Evolutionary conservation across 2,797 vertebrate genomes (phyloP), one percentile per base, ranked within the genome.

Genomic region (Amblyopsis hoosieri): DNA sequence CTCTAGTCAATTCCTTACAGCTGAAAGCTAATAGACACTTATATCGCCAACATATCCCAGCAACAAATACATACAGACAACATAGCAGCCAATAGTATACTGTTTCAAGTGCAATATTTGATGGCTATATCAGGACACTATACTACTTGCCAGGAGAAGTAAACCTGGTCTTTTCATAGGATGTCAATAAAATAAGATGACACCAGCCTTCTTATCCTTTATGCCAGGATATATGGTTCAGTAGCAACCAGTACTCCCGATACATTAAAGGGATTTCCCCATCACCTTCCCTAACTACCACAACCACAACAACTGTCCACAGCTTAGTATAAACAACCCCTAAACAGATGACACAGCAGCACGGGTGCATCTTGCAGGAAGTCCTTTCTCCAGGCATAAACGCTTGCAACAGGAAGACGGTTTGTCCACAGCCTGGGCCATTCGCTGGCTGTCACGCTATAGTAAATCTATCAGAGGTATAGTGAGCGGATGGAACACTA

Each of bases 181-280:
- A 23, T 23, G 19, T 23, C 19, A 23, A 23, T 23, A 23, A 2
- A 1, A 23, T 23, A 23, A 23, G 19, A 23, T 23, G 33, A 37
- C 33, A 37, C 8, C 8, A 37, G 33, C 33, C 8, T 37, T 37
- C 5, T 37, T 37, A 37, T 23, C 19, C 19, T 23, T 23, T 23
- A 23, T 23, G 19, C 19, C 19, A 23, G 19, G 19, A 2, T 23
- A 23, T 23, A 23, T 23, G 19, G 19, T 23, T 23, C 19, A 23
- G 19, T 2, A 23, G 19, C 19, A 23, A 23, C 19, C 19, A 23
- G 19, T 23, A 3, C 58, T 55, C 60, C 31, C 37, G 59, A 62
- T 60, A 45, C 51, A 66, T 37, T 50, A 11, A 48, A 61, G 59
- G 45, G 60, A 64, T 76, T 76, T 67, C 50, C 51, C 55, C 9